phyloP scores from a whole-genome alignment of 92 coral and sea anemone species.

The Desmophyllum pertusum region DNA sequence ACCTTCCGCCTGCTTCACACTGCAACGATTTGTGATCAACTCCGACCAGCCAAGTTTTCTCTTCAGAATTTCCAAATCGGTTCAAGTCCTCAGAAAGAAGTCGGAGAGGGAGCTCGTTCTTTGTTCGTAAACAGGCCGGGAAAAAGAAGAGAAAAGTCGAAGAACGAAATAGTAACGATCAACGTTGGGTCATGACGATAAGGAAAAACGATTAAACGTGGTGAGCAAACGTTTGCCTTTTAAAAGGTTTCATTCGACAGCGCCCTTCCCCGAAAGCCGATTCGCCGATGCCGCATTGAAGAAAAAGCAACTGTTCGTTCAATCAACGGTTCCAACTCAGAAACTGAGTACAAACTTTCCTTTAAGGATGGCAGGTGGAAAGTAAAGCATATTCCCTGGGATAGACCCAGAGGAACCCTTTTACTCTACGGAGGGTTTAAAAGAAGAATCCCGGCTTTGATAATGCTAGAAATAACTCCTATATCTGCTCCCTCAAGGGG shows the following conservation, averaged over 20 bases:
- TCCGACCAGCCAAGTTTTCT: conserved; percentile 27
- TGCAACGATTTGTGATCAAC: conserved; percentile 4
- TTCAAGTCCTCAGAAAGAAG: conserved; percentile 46
- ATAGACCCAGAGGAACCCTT: conserved; percentile 56
- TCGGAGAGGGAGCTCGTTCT: conserved; percentile 25
- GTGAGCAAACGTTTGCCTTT: conserved; percentile 62
- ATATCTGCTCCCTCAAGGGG: conserved; percentile 48
- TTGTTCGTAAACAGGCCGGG: conserved; percentile 26
- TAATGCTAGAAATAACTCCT: conserved; percentile 58
- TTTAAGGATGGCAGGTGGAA: conserved; percentile 68
- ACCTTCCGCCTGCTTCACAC: neutral
- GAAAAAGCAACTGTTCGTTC: conserved; percentile 56
- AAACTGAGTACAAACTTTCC: conserved; percentile 43
- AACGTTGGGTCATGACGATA: conserved; percentile 66
- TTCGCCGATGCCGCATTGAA: conserved; percentile 42
- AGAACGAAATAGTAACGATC: conserved; percentile 51
- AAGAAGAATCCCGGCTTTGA: no score
- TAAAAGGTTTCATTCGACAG: conserved; percentile 47
- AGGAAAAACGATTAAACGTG: conserved; percentile 68
- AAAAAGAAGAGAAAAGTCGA: conserved; percentile 40
- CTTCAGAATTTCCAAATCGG: conserved; percentile 38
- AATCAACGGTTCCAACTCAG: conserved; percentile 47
- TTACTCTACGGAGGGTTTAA: conserved; percentile 55
- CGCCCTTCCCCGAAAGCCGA: conserved; percentile 43
- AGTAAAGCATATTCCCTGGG: conserved; percentile 59